Percentiles rank a stretch among this genome's conserved stretches.
Conservation (phyloP, 2,797 vertebrate genomes). For the Crypturellus tataupa region DNA sequence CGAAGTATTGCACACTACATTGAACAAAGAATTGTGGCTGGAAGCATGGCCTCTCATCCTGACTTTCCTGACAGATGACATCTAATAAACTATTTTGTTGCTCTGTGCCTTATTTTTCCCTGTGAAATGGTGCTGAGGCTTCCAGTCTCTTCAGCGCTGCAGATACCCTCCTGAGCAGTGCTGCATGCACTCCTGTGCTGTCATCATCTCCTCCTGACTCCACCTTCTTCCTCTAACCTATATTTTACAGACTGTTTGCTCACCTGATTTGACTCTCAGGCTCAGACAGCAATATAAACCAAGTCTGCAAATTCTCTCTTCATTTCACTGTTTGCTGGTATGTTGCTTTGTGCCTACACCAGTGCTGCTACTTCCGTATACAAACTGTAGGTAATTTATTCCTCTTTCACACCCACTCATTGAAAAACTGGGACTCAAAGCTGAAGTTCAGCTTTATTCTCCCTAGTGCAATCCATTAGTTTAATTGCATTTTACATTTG, state of each 20-base stretch:
- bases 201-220: not conserved
- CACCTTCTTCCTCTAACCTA: not conserved
- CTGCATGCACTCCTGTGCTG: accelerated
- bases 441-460: slow-evolving; percentile 33
- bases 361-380: not conserved
- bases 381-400: not conserved
- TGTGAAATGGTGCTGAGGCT: not conserved
- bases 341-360: not conserved
- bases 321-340: not conserved
- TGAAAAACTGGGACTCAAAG: slow-evolving; percentile 4
- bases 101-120: not conserved
- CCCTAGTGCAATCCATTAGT: not conserved
- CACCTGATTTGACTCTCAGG: not conserved
- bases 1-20: not conserved
- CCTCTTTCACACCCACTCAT: not conserved
- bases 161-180: not conserved
- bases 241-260: not conserved
- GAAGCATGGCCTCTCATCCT: not conserved
- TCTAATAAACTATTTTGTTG: not conserved
- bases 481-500: slow-evolving; percentile 43
- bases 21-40: not conserved
- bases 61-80: not conserved
- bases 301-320: not conserved
- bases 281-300: not conserved
- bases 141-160: not conserved